These are phyloP conservation scores for Epizoanthus illoricatus DNA, from an alignment of 92 coral and sea anemone genomes.

Conservation along the genomic window DNA sequence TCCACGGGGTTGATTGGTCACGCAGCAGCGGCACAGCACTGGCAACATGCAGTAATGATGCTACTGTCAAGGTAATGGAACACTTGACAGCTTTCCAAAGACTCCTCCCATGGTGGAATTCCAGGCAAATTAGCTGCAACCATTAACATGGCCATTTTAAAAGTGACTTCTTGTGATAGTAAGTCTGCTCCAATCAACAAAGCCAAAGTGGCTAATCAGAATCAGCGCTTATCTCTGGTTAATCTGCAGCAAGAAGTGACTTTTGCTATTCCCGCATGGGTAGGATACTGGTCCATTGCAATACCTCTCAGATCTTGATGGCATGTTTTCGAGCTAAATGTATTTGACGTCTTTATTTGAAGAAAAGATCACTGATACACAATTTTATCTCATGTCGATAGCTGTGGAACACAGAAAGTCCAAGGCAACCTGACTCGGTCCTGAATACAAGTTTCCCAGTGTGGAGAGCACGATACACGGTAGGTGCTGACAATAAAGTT, in stretches of 20 bases:
- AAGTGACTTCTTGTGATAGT: no score
- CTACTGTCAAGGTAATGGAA: slow-evolving; percentile 81
- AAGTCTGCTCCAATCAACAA: background rate
- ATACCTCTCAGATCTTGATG: no score
- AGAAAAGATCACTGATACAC: background rate
- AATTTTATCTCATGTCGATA: background rate
- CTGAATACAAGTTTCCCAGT: slow-evolving; percentile 82
- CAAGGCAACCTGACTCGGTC: slow-evolving; percentile 78
- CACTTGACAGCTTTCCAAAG: no score
- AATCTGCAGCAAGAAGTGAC: no score
- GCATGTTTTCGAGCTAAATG: background rate
- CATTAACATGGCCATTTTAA: no score
- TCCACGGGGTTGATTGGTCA: slow-evolving; percentile 97
- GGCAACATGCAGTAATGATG: slow-evolving; percentile 94
- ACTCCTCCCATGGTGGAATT: no score
- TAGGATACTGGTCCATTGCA: no score
- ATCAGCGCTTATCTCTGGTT: no score
- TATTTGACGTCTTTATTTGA: background rate
- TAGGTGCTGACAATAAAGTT: slow-evolving; percentile 37
- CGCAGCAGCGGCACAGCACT: slow-evolving; percentile 74
- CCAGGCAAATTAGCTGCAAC: no score
- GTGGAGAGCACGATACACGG: slow-evolving; percentile 98
- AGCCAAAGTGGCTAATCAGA: no score
- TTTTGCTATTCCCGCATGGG: no score
- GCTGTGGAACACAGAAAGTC: slow-evolving; percentile 90